Conservation (phyloP, 2,113 vertebrate species). For the Herpailurus yagouaroundi region DNA sequence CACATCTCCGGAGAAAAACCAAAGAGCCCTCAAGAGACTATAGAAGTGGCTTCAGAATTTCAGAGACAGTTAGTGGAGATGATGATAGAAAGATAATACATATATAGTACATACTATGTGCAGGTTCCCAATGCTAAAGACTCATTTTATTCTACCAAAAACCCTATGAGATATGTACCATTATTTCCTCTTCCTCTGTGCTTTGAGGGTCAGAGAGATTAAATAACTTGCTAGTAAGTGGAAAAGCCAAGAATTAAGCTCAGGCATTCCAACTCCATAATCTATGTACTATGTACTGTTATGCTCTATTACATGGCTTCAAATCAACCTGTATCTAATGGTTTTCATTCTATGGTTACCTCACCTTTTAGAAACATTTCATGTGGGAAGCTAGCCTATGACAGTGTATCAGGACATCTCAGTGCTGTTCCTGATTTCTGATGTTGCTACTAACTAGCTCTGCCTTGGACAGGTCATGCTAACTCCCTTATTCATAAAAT, state of each 20-base stretch:
- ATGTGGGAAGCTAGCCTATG: not conserved
- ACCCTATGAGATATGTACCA: not conserved
- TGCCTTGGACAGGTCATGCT: not conserved
- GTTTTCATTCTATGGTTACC: not conserved
- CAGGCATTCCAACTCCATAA: not conserved
- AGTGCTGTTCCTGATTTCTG: not conserved
- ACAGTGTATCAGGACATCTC: not conserved
- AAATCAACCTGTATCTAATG: not conserved
- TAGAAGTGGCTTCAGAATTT: not conserved
- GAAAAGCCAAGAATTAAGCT: not conserved
- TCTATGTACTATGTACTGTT: not conserved
- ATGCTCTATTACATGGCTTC: not conserved
- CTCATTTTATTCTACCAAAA: not conserved
- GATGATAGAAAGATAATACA: not conserved
- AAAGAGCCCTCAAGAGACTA: not conserved
- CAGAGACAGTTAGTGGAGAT: not conserved
- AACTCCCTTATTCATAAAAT: constrained; percentile 12
- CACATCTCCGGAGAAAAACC: not conserved
- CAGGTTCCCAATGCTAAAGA: not conserved
- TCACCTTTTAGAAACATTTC: not conserved
- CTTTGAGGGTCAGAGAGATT: not conserved
- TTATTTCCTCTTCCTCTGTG: not conserved
- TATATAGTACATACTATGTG: not conserved
- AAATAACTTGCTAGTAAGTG: not conserved
- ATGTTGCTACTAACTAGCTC: not conserved